Base-by-base conservation (phyloP, 1,140 invertebrate genomes). In the Ooceraea biroi region DNA sequence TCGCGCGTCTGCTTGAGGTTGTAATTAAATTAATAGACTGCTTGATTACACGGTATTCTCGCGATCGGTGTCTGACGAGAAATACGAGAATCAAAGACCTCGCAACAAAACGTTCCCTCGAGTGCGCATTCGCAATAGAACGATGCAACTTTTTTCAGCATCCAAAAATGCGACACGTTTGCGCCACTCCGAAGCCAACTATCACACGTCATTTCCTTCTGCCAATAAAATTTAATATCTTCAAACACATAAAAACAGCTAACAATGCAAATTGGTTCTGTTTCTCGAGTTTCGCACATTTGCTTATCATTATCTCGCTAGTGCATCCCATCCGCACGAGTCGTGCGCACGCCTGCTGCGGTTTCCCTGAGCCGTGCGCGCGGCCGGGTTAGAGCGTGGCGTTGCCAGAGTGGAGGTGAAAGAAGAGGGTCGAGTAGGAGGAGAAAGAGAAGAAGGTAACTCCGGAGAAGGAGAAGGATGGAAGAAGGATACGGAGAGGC, bases 371-470 rank as follows among this genome's bases (percentile, higher is more conserved):
- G n/a, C n/a, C n/a, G n/a, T n/a, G n/a, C n/a, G n/a, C n/a, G n/a
- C 83, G 52, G 50, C 52, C 87, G 83, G 86, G 83, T 88, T 88
- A 88, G 72, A 85, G 86, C 85, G 86, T 83, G 85, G 71, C 17
- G 85, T 85, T 36, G 86, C 83, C 78, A 78, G 72, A 78, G 72
- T 52, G 80, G 80, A 88, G 72, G 86, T 83, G 86, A 88, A 80
- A 88, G 86, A 88, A 82, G 66, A 88, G 77, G 52, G 52, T 77
- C 83, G 66, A 58, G 73, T 52, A 50, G 78, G 41, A 76, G 73
- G 48, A 71, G 10, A 83, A 85, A 50, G 74, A 83, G 36, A 57
- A 60, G 36, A 63, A 71, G 68, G 17, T 41, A 85, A 74, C 73
- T 58, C 68, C 27, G 61, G 63, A 77, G n/a, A 57, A 50, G 27